phyloP scores from a whole-genome alignment of 2,797 vertebrate species.

The Chelon auratus region DNA sequence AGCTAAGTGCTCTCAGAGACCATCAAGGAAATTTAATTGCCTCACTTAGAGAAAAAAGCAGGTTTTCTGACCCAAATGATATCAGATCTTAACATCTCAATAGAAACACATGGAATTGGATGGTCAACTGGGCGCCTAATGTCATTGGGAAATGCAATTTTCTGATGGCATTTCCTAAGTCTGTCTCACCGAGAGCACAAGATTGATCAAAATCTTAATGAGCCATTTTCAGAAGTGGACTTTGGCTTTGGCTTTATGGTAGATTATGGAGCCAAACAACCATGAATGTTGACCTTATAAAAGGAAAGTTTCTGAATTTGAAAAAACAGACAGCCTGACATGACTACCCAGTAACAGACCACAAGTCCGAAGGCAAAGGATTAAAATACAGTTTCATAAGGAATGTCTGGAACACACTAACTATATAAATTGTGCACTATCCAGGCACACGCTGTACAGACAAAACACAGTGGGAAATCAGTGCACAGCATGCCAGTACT shows the following conservation, averaged over 20 bases:
- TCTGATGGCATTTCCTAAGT: conserved; percentile 96
- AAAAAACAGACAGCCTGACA: conserved; percentile 52
- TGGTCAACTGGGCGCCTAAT: conserved; percentile 95
- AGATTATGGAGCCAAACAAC: conserved; percentile 84
- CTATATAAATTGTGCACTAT: neutral
- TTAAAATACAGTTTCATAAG: conserved; percentile 32
- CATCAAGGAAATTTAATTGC: conserved; percentile 99
- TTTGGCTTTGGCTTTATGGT: conserved; percentile 82
- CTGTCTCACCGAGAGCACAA: conserved; percentile 92
- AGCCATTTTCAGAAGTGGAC: conserved; percentile 94
- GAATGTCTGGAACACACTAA: conserved; percentile 11
- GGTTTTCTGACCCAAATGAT: conserved; percentile 98
- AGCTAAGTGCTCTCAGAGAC: conserved; percentile 99
- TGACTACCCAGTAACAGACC: conserved; percentile 40
- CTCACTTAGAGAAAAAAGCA: conserved; percentile 90
- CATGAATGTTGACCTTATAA: conserved; percentile 81
- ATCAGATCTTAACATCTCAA: conserved; percentile 99
- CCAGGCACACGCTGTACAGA: neutral
- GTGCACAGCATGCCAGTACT: neutral
- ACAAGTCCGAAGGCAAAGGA: conserved; percentile 5
- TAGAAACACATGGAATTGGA: conserved; percentile 98
- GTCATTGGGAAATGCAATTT: conserved; percentile 99
- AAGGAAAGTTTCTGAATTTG: conserved; percentile 68
- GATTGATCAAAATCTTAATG: conserved; percentile 98
- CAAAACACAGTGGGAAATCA: neutral